Evolutionary conservation across 37 sponge, comb jelly and placozoan genomes (phyloP), one percentile per base, ranked within the genome.

Genomic region (Spongilla lacustris): DNA sequence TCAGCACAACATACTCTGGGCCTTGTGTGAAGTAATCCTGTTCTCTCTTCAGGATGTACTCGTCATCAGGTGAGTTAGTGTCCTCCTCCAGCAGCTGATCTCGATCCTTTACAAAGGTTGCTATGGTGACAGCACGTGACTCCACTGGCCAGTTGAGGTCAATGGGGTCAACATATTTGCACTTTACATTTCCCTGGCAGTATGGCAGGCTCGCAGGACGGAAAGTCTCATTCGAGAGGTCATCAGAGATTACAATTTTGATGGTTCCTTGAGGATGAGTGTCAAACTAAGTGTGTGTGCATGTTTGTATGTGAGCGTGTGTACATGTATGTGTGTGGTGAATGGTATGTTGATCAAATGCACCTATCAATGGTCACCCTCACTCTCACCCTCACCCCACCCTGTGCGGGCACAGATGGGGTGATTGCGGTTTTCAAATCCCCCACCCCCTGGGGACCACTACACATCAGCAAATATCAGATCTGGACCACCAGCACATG

Each of bases 101-200:
- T 12, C 87, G 84, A 75, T 96, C 96, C 79, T 96, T 96, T 37
- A 82, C 86, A 66, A 80, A 86, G 1, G 96, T 92, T 67, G 91
- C 87, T 27, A 96, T 88, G 27, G 93, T 93, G 12, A 96, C 75
- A 58, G 96, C 85, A n/a, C 88, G 81, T 4, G 89, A 81, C 31
- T 94, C 94, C 10, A 75, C 50, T 2, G 95, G 95, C 96, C 96
- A 96, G 76, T 89, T 86, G 33, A 96, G 83, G 80, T 96, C 96
- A 75, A 88, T 85, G 68, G 91, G 89, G 67, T 92, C 93, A 28
- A 89, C 83, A 66, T 85, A 90, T 27, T 73, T 46, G 76, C 96
- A 95, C 3, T 84, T 41, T 6, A 78, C 50, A 14, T 90, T 78
- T 9, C 86, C 76, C 38, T 89, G 70, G 50, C 92, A 95, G 73